Conservation (phyloP, 2,797 vertebrate genomes). For the Craterocephalus amniculus region DNA sequence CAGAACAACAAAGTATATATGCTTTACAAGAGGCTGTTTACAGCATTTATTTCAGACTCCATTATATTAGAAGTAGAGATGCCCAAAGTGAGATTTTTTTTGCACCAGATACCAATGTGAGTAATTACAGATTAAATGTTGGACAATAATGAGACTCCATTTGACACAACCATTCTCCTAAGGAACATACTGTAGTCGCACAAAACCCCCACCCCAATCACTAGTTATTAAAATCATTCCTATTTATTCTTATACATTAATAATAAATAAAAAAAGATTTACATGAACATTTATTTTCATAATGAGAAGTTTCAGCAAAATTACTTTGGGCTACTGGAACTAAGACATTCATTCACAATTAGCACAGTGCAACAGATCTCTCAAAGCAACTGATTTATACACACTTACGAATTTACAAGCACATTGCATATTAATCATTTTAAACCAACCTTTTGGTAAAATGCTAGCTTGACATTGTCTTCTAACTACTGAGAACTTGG, state of each 20-base stretch:
- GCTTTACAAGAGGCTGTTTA: neutral
- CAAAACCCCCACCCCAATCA: no score
- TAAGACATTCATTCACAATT: neutral
- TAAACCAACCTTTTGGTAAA: neutral
- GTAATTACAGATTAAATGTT: no score
- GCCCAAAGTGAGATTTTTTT: no score
- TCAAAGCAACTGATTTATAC: neutral
- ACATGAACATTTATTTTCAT: no score
- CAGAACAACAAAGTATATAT: conserved; percentile 20
- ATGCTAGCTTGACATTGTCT: conserved; percentile 4
- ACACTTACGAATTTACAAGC: neutral
- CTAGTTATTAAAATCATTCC: no score
- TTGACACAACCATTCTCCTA: no score
- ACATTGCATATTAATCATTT: neutral
- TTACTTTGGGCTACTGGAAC: neutral
- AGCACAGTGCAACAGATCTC: neutral
- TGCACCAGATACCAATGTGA: no score
- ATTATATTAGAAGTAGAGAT: neutral
- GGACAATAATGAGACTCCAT: no score
- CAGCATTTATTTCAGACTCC: neutral
- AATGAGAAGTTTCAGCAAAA: no score
- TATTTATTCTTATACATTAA: no score
- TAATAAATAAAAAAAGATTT: no score
- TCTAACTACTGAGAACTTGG: neutral
- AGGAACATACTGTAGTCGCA: no score